These are phyloP conservation scores for Leucopsar rothschildi DNA, from an alignment of 2,113 vertebrate genomes.

Conservation along the genomic window DNA sequence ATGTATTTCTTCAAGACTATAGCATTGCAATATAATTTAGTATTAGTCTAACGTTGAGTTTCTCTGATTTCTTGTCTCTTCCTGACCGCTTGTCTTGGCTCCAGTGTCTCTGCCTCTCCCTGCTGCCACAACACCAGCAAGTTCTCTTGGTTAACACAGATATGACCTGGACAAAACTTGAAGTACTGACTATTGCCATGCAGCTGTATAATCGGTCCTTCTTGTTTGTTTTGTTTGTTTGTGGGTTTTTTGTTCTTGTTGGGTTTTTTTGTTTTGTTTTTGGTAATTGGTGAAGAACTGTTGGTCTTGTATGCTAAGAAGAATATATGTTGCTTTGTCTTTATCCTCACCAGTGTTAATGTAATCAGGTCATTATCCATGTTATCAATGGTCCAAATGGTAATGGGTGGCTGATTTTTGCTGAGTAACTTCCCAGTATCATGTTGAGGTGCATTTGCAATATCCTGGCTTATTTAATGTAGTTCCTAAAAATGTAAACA, in stretches of 20 bases:
- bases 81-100: neutral
- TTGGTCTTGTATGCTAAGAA: neutral
- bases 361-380: accelerated
- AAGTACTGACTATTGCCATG: neutral
- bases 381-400: neutral
- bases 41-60: neutral
- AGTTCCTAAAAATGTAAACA: neutral
- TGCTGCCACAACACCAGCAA: neutral
- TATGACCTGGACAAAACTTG: neutral
- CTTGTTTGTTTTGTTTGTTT: neutral
- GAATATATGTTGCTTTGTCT: neutral
- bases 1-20: neutral
- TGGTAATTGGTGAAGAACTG: neutral
- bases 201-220: neutral
- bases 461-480: neutral
- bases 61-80: neutral
- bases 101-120: neutral
- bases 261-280: neutral
- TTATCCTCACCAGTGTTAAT: neutral
- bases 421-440: neutral
- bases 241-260: neutral
- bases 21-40: neutral
- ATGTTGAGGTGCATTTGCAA: neutral
- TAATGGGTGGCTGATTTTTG: neutral
- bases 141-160: neutral